Evolutionary conservation across 2,113 vertebrate species (phyloP), one percentile per base, ranked within the genome.

Genomic region (Pyxicephalus adspersus): DNA sequence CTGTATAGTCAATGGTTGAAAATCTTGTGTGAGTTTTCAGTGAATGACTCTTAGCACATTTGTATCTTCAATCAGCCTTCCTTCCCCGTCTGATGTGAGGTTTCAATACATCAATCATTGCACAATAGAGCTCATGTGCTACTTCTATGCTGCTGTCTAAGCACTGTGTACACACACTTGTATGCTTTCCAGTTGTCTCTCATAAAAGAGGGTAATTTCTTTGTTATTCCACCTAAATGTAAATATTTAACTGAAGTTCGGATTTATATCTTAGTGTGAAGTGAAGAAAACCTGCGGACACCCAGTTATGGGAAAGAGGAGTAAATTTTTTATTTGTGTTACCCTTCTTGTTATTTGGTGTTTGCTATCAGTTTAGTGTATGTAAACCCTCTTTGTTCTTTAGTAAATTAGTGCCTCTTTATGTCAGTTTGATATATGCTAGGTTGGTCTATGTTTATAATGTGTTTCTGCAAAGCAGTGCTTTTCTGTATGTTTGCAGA

Each of bases 1-100:
- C 84, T 75, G 63, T 84, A 81, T 87, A 76, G 84, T 90, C 90
- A 90, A 88, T 86, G 83, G 83, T 86, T 86, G 87, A 87, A 91
- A 91, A 90, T 86, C 84, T 63, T 75, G 29, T 65, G 65, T 85
- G 64, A n/a, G n/a, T 81, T 84, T 85, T 83, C 80, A 77, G 83
- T 84, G 83, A 90, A 85, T 85, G 64, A 77, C 77, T 88, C 22
- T 5, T 83, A 86, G 90, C 86, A 82, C 83, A 84, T 86, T 85
- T 85, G 68, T 80, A 71, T 84, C 88, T 86, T 84, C 83, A 86
- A 68, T 74, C 84, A 89, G 86, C 86, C 88, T 90, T 0, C 83
- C 87, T 90, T 88, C 76, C 83, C 68, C 73, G 84, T 89, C 84
- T 61, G 22, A 0, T 52, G 73, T 45, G 81, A 87, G 54, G 22